These are phyloP conservation scores for Dendrocopos noguchii DNA, from an alignment of 2,113 vertebrate genomes.

Conservation along the genomic window DNA sequence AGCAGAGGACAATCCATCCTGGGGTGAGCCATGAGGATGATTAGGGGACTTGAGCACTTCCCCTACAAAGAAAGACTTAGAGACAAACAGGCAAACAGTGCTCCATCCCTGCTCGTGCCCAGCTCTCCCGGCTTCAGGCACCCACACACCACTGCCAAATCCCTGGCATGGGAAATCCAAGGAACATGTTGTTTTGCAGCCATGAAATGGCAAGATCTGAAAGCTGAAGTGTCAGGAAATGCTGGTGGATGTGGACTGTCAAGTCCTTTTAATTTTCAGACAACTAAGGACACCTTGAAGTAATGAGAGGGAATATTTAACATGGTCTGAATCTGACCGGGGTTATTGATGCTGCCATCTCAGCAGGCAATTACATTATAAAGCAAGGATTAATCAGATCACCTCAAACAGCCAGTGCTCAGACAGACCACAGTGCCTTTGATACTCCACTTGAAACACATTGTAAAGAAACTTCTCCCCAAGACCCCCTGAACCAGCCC, in stretches of 20 bases:
- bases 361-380: conserved; percentile 14
- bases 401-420: not conserved
- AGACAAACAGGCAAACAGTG: not conserved
- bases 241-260: not conserved
- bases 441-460: not conserved
- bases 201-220: not conserved
- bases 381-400: conserved; percentile 39
- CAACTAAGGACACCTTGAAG: conserved; percentile 44
- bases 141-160: not conserved
- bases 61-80: too few relatives aligned
- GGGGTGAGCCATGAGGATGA: not conserved
- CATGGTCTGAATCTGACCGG: not conserved
- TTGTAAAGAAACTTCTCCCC: not conserved
- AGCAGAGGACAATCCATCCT: accelerated
- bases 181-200: not conserved
- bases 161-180: not conserved
- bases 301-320: conserved; percentile 41
- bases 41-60: too few relatives aligned
- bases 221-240: not conserved
- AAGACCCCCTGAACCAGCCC: not conserved
- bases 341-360: not conserved
- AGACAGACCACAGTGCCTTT: not conserved
- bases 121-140: not conserved
- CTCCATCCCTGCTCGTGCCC: not conserved
- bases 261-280: not conserved